Evolutionary conservation across 2,797 vertebrate species (phyloP).

Genomic region (Pristis pectinata): DNA sequence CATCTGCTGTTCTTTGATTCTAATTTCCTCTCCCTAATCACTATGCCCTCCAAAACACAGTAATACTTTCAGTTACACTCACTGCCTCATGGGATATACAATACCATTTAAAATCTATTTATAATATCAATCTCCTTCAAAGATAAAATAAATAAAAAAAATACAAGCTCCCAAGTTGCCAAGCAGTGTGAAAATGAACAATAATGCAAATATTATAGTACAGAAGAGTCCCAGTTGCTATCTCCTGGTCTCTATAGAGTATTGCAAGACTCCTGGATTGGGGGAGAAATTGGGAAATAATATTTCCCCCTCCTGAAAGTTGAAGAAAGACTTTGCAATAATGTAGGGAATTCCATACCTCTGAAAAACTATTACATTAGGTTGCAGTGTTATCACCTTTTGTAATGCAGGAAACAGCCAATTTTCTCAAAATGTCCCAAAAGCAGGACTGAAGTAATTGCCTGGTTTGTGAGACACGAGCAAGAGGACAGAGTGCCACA

Average conservation of each 20-base stretch:
- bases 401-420: not conserved
- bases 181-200: not conserved
- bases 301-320: not conserved
- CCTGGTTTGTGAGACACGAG: not conserved
- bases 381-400: not conserved
- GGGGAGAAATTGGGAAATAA: not conserved
- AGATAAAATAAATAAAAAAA: not conserved
- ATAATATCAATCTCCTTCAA: not conserved
- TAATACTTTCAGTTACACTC: not conserved
- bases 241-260: not conserved
- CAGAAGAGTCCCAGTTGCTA: not conserved
- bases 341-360: not conserved
- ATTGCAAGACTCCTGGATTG: not conserved
- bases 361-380: not conserved
- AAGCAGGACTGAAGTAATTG: not conserved
- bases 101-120: not conserved
- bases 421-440: not conserved
- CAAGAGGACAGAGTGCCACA: no score
- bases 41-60: not conserved
- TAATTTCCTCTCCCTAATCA: not conserved
- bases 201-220: not conserved
- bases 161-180: not conserved
- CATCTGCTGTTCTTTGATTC: no score
- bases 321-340: not conserved
- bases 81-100: not conserved